A percentile compares a stretch with the other conserved stretches of the same genome.
phyloP scores from a whole-genome alignment of 2,888 invertebrate species.

The Caenorhabditis sp. region DNA sequence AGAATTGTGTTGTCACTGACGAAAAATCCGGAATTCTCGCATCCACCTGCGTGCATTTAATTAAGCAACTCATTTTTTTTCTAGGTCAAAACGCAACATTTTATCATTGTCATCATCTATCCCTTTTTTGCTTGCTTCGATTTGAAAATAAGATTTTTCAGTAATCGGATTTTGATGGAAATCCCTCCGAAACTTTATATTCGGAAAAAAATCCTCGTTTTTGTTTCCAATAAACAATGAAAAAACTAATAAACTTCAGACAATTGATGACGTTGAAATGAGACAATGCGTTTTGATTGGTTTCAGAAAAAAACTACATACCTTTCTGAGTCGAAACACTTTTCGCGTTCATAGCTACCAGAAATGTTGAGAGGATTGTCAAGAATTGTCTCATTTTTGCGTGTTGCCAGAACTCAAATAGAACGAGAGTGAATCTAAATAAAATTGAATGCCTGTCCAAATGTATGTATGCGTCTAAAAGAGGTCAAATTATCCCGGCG shows the following conservation, averaged over 20 bases:
- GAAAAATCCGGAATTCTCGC: slow-evolving; percentile 37
- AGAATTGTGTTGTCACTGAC: slow-evolving; percentile 56
- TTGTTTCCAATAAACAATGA: too few species aligned
- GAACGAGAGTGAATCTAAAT: background rate
- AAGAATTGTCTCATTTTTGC: background rate
- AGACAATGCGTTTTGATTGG: background rate
- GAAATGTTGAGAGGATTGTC: background rate
- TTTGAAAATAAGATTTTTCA: too few species aligned
- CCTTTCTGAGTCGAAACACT: background rate
- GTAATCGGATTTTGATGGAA: too few species aligned
- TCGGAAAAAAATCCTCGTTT: too few species aligned
- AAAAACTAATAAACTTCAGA: background rate
- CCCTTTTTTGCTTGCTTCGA: too few species aligned
- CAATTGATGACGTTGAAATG: background rate
- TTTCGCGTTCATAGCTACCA: background rate
- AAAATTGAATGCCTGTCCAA: background rate
- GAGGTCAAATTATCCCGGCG: background rate
- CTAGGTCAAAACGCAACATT: background rate
- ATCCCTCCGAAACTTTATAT: too few species aligned
- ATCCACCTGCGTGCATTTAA: background rate
- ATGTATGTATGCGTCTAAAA: background rate
- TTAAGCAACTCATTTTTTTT: background rate
- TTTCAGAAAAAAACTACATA: background rate
- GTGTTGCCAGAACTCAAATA: too few species aligned
- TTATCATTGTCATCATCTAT: background rate